Conservation (phyloP, 2,113 vertebrate species). For the Cebidichthys violaceus region DNA sequence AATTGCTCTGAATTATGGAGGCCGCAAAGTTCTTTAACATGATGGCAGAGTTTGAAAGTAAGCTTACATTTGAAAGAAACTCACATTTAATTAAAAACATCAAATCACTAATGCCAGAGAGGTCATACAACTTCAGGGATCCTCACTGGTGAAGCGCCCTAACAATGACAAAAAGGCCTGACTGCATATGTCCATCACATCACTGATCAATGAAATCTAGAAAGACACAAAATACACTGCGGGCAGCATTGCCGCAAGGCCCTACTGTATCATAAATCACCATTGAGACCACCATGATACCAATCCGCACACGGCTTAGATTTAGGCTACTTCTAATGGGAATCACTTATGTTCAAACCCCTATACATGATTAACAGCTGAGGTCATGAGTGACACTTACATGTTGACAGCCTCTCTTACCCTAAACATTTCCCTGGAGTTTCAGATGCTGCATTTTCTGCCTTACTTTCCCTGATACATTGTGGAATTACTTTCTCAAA, state of each 20-base stretch:
- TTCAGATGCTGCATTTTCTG: conserved; percentile 11
- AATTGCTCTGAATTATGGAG: conserved; percentile 35
- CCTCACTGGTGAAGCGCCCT: background rate
- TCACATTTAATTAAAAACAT: conserved; percentile 24
- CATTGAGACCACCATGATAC: conserved; percentile 70
- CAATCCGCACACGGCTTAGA: conserved; percentile 59
- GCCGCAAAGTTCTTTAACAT: conserved; percentile 24
- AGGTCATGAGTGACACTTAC: conserved; percentile 61
- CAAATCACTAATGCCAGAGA: conserved; percentile 32
- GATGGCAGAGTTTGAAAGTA: conserved; percentile 33
- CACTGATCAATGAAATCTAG: conserved; percentile 61
- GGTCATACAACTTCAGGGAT: conserved; percentile 1
- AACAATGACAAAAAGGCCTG: conserved; percentile 34
- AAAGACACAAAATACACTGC: conserved; percentile 54
- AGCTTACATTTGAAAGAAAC: conserved; percentile 28
- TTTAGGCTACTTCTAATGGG: conserved; percentile 50
- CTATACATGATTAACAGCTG: conserved; percentile 66
- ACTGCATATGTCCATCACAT: conserved; percentile 42
- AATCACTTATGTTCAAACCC: conserved; percentile 52
- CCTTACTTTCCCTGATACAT: conserved; percentile 18
- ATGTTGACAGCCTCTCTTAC: conserved; percentile 20
- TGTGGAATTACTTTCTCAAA: conserved; percentile 15
- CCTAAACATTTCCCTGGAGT: conserved; percentile 13
- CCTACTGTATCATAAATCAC: conserved; percentile 69
- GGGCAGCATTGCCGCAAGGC: conserved; percentile 34